Percentiles rank a stretch among this genome's conserved stretches.
Conservation (phyloP, 2,113 vertebrate species). For the Machaerirhynchus nigripectus region DNA sequence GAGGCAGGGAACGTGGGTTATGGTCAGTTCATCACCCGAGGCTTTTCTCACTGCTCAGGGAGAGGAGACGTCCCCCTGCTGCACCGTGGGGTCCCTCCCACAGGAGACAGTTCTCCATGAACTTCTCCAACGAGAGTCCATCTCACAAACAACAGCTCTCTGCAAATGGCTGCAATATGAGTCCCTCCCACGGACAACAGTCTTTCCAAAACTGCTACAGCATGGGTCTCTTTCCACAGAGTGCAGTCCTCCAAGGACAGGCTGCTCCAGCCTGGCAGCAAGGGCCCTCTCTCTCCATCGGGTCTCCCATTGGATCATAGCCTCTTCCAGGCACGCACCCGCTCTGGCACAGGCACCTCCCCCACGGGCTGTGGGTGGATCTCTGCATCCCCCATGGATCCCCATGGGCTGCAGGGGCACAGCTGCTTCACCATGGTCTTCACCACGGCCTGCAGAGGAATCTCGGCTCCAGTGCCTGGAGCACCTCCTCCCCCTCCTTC, state of each 20-base stretch:
- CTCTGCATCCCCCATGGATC: background rate
- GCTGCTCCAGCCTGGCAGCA: background rate
- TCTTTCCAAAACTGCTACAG: background rate
- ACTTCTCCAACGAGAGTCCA: background rate
- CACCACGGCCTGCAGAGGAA: background rate
- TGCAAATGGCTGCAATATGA: too few species aligned
- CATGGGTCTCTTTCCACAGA: accelerated
- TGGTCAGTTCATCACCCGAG: background rate
- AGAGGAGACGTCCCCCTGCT: accelerated
- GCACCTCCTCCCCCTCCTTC: background rate
- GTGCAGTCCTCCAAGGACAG: background rate
- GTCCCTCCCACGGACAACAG: accelerated
- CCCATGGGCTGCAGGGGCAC: background rate
- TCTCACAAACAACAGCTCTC: background rate
- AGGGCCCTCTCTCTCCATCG: accelerated
- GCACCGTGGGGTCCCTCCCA: accelerated
- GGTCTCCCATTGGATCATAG: background rate
- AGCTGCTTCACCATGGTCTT: background rate
- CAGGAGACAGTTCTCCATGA: background rate
- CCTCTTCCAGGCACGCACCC: background rate
- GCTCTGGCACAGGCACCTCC: accelerated
- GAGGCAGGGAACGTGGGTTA: background rate
- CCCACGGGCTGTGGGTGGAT: background rate
- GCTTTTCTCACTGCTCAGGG: background rate
- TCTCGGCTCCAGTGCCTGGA: accelerated